A percentile compares a stretch with the other conserved stretches of the same genome.
These are phyloP conservation scores for Ganaspis sp. DNA, from an alignment of 1,140 invertebrate species.

Conservation along the genomic window DNA sequence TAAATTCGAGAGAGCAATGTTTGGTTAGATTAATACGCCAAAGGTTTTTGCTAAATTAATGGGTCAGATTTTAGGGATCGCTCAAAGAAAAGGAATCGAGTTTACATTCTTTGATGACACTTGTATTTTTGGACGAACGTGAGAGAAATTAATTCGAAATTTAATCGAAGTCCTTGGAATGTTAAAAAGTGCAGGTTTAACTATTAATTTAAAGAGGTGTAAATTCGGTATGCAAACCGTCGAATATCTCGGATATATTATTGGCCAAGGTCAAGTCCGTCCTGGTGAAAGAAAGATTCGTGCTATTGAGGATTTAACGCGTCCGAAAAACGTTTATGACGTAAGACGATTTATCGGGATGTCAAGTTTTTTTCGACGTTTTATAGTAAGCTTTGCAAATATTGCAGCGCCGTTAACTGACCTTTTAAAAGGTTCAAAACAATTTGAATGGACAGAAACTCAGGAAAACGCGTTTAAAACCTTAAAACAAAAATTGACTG, in stretches of 20 bases:
- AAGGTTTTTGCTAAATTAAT: not conserved
- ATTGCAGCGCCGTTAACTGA: conserved; percentile 43
- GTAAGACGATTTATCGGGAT: no score
- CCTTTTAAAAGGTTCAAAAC: conserved; percentile 42
- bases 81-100: not conserved
- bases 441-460: conserved; percentile 50
- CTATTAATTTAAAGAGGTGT: not conserved
- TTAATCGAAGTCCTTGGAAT: no score
- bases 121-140: not conserved
- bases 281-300: no score
- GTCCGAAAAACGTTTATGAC: no score
- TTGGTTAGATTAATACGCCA: not conserved
- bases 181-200: not conserved
- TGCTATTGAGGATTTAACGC: no score
- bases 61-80: not conserved
- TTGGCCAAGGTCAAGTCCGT: no score
- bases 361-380: no score
- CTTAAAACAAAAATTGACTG: conserved; percentile 48
- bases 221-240: not conserved
- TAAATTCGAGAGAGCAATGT: not conserved
- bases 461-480: conserved; percentile 49
- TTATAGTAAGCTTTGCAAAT: conserved; percentile 46
- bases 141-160: not conserved
- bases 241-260: no score
- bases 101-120: not conserved